Evolutionary conservation across 2,113 vertebrate genomes (phyloP).

Genomic region (Colinus virginianus): DNA sequence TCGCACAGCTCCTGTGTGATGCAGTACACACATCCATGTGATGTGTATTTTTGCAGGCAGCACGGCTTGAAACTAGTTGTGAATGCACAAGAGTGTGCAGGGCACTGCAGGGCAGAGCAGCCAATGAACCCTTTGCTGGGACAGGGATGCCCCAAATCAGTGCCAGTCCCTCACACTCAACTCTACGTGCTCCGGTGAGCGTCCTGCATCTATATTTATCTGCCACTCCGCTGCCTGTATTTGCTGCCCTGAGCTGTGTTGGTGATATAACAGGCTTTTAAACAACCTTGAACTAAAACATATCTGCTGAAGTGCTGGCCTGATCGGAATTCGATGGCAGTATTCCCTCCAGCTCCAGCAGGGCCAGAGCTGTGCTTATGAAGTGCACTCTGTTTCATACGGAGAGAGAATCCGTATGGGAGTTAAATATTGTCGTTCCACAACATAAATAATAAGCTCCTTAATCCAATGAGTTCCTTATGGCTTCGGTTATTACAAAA

Average conservation of each 20-base stretch:
- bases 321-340: conserved; percentile 38
- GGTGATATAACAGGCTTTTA: conserved; percentile 36
- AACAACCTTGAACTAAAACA: background rate
- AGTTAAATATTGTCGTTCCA: background rate
- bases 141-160: background rate
- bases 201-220: background rate
- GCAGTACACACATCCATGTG: background rate
- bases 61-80: background rate
- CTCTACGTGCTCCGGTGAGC: background rate
- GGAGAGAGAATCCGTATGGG: background rate
- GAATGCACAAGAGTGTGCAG: background rate
- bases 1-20: no score
- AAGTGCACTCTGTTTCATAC: background rate
- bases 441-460: conserved; percentile 12
- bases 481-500: conserved; percentile 1
- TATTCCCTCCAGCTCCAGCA: background rate
- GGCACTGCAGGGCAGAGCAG: background rate
- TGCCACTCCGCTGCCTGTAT: background rate
- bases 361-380: background rate
- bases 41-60: background rate
- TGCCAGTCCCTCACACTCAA: background rate
- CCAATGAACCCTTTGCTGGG: background rate
- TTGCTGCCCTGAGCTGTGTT: background rate
- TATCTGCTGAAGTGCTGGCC: accelerated
- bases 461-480: conserved; percentile 39